Evolutionary conservation across 2,113 vertebrate species (phyloP), one percentile per base, ranked within the genome.

Genomic region (Psittacula cyanocephala): DNA sequence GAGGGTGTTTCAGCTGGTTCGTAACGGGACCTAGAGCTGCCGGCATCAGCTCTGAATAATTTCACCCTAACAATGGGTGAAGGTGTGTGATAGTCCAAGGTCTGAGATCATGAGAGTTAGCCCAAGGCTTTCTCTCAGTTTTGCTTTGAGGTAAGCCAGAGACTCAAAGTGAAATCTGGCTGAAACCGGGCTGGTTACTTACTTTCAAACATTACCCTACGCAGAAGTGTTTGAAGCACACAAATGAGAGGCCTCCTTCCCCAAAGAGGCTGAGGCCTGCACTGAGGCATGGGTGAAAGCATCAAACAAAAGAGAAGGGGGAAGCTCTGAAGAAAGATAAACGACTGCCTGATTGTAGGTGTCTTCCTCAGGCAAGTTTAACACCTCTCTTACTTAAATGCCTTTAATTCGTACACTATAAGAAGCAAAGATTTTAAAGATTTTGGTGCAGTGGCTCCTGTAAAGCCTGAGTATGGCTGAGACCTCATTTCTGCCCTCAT

Each of bases 91-190:
- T 29, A 86, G 93, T 89, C 95, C 90, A 0, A 86, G 80, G 52
- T 78, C n/a, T 84, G 43, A 88, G 68, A 78, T 52, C 37, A 46
- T 6, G 13, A 62, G 79, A 88, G 72, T 15, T 75, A 88, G 95
- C 86, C 86, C 41, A 68, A 71, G 80, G 68, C 28, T 76, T 81
- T 64, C 88, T 93, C 88, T 97, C 93, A 39, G 90, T 96, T 96
- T 96, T 86, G 62, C 23, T 93, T 84, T 93, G 88, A 96, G 92
- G 80, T 92, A 91, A 92, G 72, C 9, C n/a, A n/a, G 47, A 2
- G 15, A 94, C 79, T 97, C 91, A 96, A 81, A 96, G 44, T 0
- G 13, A 97, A 94, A 96, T 62, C 74, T 75, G 91, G 90, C 90
- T 97, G 81, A 93, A 94, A 76, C 92, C 57, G 65, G 57, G 35